phyloP scores from a whole-genome alignment of 1,140 invertebrate genomes.

The Manduca sexta region DNA sequence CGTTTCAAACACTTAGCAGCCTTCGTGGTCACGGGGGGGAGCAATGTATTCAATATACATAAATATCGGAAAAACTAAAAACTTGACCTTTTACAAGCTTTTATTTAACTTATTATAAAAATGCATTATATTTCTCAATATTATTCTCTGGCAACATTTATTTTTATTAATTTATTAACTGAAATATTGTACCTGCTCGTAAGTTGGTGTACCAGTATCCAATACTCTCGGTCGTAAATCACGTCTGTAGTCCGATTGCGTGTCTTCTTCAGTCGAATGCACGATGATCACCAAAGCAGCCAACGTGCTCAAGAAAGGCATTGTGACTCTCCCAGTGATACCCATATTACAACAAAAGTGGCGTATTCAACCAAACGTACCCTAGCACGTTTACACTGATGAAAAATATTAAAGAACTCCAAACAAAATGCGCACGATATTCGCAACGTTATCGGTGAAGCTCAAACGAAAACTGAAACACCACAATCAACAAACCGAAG shows the following conservation, averaged over 20 bases:
- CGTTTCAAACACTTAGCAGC: no score
- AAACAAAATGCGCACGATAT: slow-evolving; percentile 8
- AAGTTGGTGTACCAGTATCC: slow-evolving; percentile 32
- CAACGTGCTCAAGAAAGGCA: slow-evolving; percentile 59
- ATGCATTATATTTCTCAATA: no score
- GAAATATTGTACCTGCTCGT: slow-evolving; percentile 39
- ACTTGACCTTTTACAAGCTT: no score
- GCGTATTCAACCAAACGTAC: slow-evolving; percentile 17
- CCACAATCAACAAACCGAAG: slow-evolving; percentile 23
- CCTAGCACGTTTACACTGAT: slow-evolving; percentile 21
- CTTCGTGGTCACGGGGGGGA: no score
- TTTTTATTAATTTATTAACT: no score
- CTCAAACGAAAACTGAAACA: slow-evolving; percentile 9
- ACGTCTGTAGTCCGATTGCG: slow-evolving; percentile 28
- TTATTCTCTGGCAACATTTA: no score
- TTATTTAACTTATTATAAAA: no score
- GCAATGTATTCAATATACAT: no score
- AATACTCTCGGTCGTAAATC: slow-evolving; percentile 34
- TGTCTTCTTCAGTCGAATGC: slow-evolving; percentile 54
- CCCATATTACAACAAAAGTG: slow-evolving; percentile 55
- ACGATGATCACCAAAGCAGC: slow-evolving; percentile 64
- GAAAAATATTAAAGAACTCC: no score
- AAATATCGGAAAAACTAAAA: no score
- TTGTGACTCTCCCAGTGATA: slow-evolving; percentile 39
- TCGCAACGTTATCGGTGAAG: slow-evolving; percentile 3